Base-by-base conservation (phyloP, 2,888 invertebrate species). In the Lycophotia porphyrea region DNA sequence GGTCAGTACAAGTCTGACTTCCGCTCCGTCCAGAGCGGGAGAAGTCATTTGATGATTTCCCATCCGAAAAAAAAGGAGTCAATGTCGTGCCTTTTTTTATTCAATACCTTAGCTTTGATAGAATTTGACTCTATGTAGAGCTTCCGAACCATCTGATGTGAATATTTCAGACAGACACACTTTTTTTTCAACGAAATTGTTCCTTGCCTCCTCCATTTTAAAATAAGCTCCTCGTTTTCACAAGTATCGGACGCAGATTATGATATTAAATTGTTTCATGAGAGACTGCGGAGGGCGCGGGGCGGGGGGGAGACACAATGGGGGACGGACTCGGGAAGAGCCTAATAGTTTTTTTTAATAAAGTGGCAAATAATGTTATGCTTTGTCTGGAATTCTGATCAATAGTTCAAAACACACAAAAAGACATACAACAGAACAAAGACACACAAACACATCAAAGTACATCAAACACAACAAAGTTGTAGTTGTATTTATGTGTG, bases 181-280 rank as follows among this genome's bases (percentile, higher is more conserved):
- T 52, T 13, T 34, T 34, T 60, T 34, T 24, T 60, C 34, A 36
- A 36, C 31, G 0, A 24, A 61, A 39, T 39, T 27, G 27, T 27
- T 24, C 18, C n/a, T 7, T 84, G 34, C 80, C 84, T 74, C 66
- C 82, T 92, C 71, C 74, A 84, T 90, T 73, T 47, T 55, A 11
- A 0, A 84, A 55, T 27, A 36, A 79, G 44, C 72, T 90, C 84
- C n/a, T 72, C 34, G 81, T 64, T 39, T 67, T 73, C 65, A 72
- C 88, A 83, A 91, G 90, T 90, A 90, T 92, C 85, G 90, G 91
- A 88, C 86, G 81, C 90, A 92, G 95, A 96, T 96, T 96, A 96
- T 96, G 95, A 96, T 96, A 96, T 96, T 96, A 96, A 96, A 96
- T 95, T 96, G 96, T 96, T 96, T 94, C 94, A 93, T 80, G 90